phyloP scores from a whole-genome alignment of 2,797 vertebrate species.

The Syngnathus rostellatus region DNA sequence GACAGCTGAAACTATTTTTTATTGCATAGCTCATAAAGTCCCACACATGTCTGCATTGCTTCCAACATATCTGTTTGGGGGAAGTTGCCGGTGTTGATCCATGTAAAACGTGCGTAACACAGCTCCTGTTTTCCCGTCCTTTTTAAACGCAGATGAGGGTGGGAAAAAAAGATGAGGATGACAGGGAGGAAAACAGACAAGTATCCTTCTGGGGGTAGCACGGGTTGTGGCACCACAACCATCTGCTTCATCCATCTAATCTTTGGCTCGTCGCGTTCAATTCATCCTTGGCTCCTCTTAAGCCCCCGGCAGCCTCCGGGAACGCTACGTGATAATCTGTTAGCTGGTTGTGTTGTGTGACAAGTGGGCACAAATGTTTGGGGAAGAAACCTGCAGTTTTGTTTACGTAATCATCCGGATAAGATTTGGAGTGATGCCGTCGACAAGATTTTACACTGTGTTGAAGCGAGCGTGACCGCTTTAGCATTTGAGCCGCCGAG shows the following conservation, averaged over 20 bases:
- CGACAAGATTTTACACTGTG: not conserved
- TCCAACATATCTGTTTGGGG: not conserved
- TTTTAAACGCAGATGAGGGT: not conserved
- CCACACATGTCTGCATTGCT: constrained; percentile 2
- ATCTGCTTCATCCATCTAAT: constrained; percentile 41
- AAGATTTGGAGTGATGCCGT: constrained; percentile 1
- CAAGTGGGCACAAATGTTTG: constrained; percentile 13
- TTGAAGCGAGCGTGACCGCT: constrained; percentile 10
- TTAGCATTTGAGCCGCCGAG: constrained; percentile 19
- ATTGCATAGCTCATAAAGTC: constrained; percentile 49
- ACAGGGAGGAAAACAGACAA: not conserved
- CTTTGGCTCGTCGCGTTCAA: constrained; percentile 12
- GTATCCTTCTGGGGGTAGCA: not conserved
- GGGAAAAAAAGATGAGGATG: not conserved
- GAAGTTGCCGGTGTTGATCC: constrained; percentile 3
- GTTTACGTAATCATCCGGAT: constrained; percentile 21
- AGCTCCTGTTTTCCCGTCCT: constrained; percentile 36
- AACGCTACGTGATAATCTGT: constrained; percentile 29
- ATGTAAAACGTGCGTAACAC: constrained; percentile 30
- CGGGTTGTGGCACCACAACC: constrained; percentile 16
- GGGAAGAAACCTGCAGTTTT: constrained; percentile 10
- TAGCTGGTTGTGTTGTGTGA: constrained; percentile 27
- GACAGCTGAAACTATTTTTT: constrained; percentile 46
- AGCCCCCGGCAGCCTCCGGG: constrained; percentile 24
- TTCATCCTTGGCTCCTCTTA: constrained; percentile 26